These are phyloP conservation scores for Leptobrachium ailaonicum DNA, from an alignment of 2,113 vertebrate genomes.

Conservation along the genomic window DNA sequence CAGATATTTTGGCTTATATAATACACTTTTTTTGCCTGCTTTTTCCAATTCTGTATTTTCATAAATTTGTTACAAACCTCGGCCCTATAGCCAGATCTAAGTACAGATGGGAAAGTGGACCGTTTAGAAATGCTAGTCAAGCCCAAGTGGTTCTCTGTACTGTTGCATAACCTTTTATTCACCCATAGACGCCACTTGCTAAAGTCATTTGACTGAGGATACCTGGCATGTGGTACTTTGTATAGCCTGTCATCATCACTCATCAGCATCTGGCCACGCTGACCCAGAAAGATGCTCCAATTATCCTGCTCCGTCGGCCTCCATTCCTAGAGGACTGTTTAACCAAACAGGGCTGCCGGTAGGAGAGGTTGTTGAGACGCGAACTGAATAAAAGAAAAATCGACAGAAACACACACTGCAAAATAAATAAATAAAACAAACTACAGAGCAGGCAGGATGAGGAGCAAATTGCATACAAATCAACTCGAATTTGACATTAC, in stretches of 20 bases:
- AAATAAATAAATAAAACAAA: not conserved
- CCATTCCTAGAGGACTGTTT: conserved; percentile 20
- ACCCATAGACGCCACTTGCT: not conserved
- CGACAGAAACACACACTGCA: conserved; percentile 5
- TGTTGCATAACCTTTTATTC: not conserved
- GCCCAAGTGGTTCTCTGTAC: too few relatives aligned
- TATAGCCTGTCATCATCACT: conserved; percentile 6
- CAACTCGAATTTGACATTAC: conserved; percentile 32
- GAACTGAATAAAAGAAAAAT: conserved; percentile 19
- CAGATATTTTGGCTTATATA: too few relatives aligned
- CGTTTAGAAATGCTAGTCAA: too few relatives aligned
- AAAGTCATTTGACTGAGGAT: not conserved
- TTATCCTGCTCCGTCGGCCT: conserved; percentile 19
- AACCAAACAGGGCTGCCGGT: not conserved
- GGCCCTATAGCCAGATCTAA: too few relatives aligned
- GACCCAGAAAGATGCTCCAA: conserved; percentile 38
- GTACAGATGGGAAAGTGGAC: too few relatives aligned
- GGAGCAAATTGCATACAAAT: conserved; percentile 35
- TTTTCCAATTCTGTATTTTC: too few relatives aligned
- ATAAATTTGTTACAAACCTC: too few relatives aligned
- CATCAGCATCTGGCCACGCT: conserved; percentile 17
- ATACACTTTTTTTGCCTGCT: too few relatives aligned
- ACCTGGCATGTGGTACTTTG: not conserved
- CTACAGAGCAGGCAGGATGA: conserved; percentile 22
- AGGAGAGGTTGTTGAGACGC: conserved; percentile 5